Evolutionary conservation across 2,888 invertebrate genomes (phyloP), one percentile per base, ranked within the genome.

Genomic region (Spisula solida): DNA sequence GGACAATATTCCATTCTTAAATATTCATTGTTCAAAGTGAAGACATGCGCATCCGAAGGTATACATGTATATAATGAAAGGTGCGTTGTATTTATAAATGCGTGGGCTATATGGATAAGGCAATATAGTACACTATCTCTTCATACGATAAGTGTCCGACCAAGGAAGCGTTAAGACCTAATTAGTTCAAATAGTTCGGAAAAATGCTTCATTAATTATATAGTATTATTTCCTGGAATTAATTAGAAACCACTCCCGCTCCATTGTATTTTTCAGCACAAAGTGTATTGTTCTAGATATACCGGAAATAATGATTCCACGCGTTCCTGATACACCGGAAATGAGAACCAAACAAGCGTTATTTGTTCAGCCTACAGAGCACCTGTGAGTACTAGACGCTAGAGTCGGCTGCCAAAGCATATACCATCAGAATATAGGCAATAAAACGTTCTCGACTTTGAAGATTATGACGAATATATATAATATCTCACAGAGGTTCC

Each of bases 361-460:
- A 79, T 85, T 55, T 85, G 79, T 51, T 51, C 41, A 41, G 82
- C 84, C 84, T 84, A 34, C 47, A 34, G 60, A 66, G 80, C 87
- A 87, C 87, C 87, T 87, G 87, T 87, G 87, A 83, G 84, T 70
- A 81, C 87, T 87, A 85, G 79, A 85, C 31, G 51, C 55, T 85
- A 25, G 85, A 47, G 51, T 79, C 85, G 48, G 78, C 85, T 85
- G 85, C 85, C 85, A 85, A 55, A 34, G 79, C 55, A 56, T 85
- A 78, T 85, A 79, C 85, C 56, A 78, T 85, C 85, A 85, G 79
- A 85, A 79, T 79, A 79, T 29, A 85, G 82, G 87, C 87, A 87
- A 84, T 83, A 87, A 87, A 84, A 60, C 79, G 66, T 70, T 60
- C 83, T 83, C 80, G n/a, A 56, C 87, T 87, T 87, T 80, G 87